Conservation (phyloP, 2,888 invertebrate genomes). For the Arge pagana region DNA sequence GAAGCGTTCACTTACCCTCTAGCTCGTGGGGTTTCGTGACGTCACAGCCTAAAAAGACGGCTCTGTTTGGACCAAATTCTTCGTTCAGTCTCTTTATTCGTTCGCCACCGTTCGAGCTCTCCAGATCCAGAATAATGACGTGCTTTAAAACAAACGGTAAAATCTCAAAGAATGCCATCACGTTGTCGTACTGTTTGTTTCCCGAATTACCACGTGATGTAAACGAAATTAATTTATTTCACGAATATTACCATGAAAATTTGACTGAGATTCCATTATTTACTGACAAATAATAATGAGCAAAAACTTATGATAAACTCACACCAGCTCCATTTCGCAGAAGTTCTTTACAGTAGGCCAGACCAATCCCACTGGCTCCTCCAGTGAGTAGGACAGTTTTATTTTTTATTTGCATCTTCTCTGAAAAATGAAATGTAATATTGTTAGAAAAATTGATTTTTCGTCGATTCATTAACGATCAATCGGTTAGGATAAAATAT, state of each 20-base stretch:
- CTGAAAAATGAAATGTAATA: too few relatives aligned
- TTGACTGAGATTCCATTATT: neutral
- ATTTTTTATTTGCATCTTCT: conserved; percentile 51
- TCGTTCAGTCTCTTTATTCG: conserved; percentile 56
- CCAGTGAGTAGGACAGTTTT: conserved; percentile 51
- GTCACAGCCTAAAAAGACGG: conserved; percentile 60
- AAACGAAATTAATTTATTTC: too few relatives aligned
- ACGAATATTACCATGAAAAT: neutral
- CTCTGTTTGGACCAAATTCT: conserved; percentile 58
- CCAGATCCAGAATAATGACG: conserved; percentile 54
- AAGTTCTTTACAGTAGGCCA: conserved; percentile 46
- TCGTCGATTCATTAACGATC: too few relatives aligned
- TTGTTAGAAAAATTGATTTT: too few relatives aligned
- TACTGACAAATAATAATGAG: neutral
- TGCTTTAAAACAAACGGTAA: conserved; percentile 30
- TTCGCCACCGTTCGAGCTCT: conserved; percentile 54
- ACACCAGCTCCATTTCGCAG: conserved; percentile 50
- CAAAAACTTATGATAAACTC: conserved; percentile 27
- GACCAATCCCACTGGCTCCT: conserved; percentile 43
- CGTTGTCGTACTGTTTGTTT: too few relatives aligned
- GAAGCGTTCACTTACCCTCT: conserved; percentile 46
- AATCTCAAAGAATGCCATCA: neutral
- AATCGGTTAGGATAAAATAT: too few relatives aligned
- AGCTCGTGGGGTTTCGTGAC: conserved; percentile 59
- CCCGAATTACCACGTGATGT: too few relatives aligned